Evolutionary conservation across 2,888 invertebrate genomes (phyloP).

Genomic region (Epistrophella euchroma): DNA sequence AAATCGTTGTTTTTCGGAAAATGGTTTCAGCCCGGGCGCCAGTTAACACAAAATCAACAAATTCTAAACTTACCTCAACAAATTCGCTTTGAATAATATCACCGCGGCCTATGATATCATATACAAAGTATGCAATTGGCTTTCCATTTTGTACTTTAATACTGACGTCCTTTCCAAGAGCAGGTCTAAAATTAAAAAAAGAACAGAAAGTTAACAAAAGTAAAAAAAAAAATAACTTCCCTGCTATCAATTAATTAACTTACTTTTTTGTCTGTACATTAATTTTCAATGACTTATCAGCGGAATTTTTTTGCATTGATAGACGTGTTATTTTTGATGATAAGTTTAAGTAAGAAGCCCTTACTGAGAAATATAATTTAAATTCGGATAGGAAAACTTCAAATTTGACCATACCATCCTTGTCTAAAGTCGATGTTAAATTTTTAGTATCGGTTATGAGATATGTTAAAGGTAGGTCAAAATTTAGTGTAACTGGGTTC

Average conservation of each 20-base stretch:
- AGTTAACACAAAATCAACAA: too few relatives aligned
- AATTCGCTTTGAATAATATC: constrained; percentile 91
- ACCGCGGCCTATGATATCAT: constrained; percentile 92
- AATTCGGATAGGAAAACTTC: constrained; percentile 86
- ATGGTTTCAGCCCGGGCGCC: too few relatives aligned
- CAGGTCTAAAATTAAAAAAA: constrained; percentile 83
- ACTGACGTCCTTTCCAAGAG: constrained; percentile 88
- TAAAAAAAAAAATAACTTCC: not conserved
- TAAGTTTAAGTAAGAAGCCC: constrained; percentile 77
- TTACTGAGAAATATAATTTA: constrained; percentile 63
- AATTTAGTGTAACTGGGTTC: constrained; percentile 84
- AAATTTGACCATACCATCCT: constrained; percentile 87
- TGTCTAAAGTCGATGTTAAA: constrained; percentile 84
- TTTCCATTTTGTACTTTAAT: constrained; percentile 90
- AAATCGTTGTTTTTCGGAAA: too few relatives aligned
- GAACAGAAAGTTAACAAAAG: not conserved
- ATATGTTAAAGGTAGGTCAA: constrained; percentile 73
- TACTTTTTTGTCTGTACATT: constrained; percentile 77
- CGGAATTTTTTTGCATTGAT: constrained; percentile 65
- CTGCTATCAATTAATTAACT: constrained; percentile 47
- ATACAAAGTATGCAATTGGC: constrained; percentile 90
- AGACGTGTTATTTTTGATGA: constrained; percentile 77
- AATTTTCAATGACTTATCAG: constrained; percentile 76
- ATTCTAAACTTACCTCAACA: constrained; percentile 84
- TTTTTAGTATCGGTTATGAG: constrained; percentile 78